Evolutionary conservation across 2,113 vertebrate species (phyloP).

Genomic region (Tachuris rubrigastra): DNA sequence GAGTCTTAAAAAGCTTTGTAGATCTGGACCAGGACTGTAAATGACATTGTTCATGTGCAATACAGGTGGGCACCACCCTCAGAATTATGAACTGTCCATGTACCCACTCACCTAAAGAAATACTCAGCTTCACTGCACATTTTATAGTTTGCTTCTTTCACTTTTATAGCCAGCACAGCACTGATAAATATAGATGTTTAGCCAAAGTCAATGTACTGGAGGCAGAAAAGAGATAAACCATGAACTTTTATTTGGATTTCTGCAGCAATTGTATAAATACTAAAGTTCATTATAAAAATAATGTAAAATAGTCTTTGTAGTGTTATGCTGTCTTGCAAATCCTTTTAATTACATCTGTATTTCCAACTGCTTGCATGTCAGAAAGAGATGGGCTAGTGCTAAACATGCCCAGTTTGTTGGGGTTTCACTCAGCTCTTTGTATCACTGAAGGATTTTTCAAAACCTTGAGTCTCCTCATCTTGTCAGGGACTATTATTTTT

Average conservation of each 20-base stretch:
- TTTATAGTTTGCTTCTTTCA: conserved; percentile 33
- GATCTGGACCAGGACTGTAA: not conserved
- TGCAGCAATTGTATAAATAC: not conserved
- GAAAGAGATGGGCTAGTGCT: conserved; percentile 43
- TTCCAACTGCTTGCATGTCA: conserved; percentile 53
- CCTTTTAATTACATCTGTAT: conserved; percentile 62
- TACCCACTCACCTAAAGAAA: not conserved
- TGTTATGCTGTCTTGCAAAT: conserved; percentile 38
- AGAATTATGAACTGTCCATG: not conserved
- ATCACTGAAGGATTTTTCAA: not conserved
- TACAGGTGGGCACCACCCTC: not conserved
- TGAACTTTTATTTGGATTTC: conserved; percentile 57
- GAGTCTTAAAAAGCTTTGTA: not conserved
- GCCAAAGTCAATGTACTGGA: conserved; percentile 40
- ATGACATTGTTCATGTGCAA: not conserved
- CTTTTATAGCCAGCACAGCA: conserved; percentile 45
- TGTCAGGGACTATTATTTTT: not conserved
- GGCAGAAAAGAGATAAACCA: conserved; percentile 57
- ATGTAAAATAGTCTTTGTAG: conserved; percentile 1
- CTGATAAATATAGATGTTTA: conserved; percentile 64
- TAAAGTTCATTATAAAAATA: conserved; percentile 49
- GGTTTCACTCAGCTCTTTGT: not conserved
- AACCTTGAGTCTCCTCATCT: not conserved
- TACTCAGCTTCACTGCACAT: not conserved
- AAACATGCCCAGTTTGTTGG: not conserved